Base-by-base conservation (phyloP, 2,888 invertebrate genomes). In the Netelia melanura region DNA sequence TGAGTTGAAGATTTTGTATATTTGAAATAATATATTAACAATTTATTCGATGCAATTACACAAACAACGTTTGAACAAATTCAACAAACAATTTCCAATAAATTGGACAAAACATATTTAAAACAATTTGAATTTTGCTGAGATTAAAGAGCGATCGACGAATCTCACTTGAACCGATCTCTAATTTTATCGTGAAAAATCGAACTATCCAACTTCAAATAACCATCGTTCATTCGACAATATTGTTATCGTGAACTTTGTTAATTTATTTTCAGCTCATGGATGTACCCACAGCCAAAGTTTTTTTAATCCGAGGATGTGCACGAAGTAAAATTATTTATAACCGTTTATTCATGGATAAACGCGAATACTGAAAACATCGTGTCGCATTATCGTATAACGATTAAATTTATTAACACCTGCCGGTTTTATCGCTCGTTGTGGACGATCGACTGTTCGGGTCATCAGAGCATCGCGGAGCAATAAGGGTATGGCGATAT, bases 401-500 rank as follows among this genome's bases (percentile, higher is more conserved):
- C 77, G 72, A 78, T 83, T 21, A 62, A 74, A 74, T 77, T 72
- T 44, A 71, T 80, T 68, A 44, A 74, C 84, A 84, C 84, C 84
- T 85, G 84, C 64, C 56, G 67, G 56, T 78, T 67, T 68, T 52
- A 58, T 78, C 75, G 70, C 52, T 64, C n/a, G 43, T 11, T 21
- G 5, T 61, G 79, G 54, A 61, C 44, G 67, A 84, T 77, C 77
- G 81, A 81, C 64, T 74, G 23, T 14, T n/a, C 64, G 52, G 75
- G 30, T 48, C 48, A 48, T 48, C 48, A 48, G 48, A 54, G 58
- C 62, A 75, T 81, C 74, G 38, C 38, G 61, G 54, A 74, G 62
- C 68, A 81, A 74, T 62, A 61, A 78, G 74, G 62, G 75, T 58
- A 75, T 30, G 81, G 72, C 38, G 62, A 77, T 77, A 48, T 76